Percentiles rank a stretch among this genome's conserved stretches.
phyloP scores from a whole-genome alignment of 2,888 invertebrate genomes.

The Agrilus mali region DNA sequence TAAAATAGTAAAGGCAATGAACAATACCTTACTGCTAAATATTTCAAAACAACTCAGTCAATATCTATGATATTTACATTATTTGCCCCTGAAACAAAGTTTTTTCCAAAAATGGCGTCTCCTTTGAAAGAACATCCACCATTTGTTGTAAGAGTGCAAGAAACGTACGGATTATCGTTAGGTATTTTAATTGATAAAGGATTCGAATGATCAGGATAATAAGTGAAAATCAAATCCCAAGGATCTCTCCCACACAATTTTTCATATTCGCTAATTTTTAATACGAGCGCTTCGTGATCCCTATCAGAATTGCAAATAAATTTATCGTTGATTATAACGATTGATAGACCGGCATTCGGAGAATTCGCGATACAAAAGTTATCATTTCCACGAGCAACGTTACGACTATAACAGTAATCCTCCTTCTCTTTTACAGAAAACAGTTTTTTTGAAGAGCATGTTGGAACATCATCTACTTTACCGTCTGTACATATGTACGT shows the following conservation, averaged over 20 bases:
- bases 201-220: slow-evolving; percentile 6
- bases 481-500: too few species aligned
- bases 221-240: slow-evolving; percentile 4
- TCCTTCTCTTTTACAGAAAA: not conserved
- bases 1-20: too few species aligned
- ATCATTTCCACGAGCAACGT: not conserved
- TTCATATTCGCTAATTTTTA: not conserved
- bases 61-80: too few species aligned
- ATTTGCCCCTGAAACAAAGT: too few species aligned
- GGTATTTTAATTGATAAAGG: slow-evolving; percentile 8
- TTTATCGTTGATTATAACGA: not conserved
- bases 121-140: too few species aligned
- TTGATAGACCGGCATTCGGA: too few species aligned
- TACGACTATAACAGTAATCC: slow-evolving; percentile 5
- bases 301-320: not conserved
- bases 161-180: slow-evolving; percentile 8
- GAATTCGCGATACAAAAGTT: too few species aligned
- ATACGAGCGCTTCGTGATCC: not conserved
- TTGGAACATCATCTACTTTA: too few species aligned
- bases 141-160: not conserved
- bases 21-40: too few species aligned
- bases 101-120: too few species aligned
- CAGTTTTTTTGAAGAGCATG: too few species aligned
- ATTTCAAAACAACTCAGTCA: too few species aligned
- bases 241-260: slow-evolving; percentile 4